Conservation (phyloP, 2,113 vertebrate species). For the Entelurus aequoreus region DNA sequence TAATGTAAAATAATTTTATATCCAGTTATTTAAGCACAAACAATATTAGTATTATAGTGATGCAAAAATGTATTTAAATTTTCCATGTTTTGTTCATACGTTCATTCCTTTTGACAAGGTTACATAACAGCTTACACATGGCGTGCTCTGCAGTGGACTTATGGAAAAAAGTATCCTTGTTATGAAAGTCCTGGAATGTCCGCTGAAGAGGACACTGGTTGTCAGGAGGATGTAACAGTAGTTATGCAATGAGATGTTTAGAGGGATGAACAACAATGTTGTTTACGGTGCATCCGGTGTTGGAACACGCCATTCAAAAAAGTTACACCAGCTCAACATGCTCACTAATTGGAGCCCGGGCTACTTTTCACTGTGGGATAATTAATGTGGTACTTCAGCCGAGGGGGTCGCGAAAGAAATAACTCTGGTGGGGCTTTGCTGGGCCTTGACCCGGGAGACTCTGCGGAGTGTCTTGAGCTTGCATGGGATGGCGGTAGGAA, state of each 20-base stretch:
- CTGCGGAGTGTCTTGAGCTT: conserved; percentile 50
- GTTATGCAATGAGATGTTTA: too few relatives aligned
- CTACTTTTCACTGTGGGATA: conserved; percentile 37
- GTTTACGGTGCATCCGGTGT: neutral
- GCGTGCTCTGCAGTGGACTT: too few relatives aligned
- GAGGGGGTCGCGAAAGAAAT: conserved; percentile 31
- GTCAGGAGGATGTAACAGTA: too few relatives aligned
- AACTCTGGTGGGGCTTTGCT: conserved; percentile 42
- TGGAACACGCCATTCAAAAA: too few relatives aligned
- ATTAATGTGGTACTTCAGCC: conserved; percentile 39
- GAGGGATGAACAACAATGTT: neutral
- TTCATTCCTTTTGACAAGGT: too few relatives aligned
- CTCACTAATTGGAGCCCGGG: conserved; percentile 42
- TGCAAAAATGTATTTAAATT: too few relatives aligned
- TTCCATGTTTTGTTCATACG: too few relatives aligned
- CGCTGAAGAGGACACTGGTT: too few relatives aligned
- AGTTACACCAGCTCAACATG: conserved; percentile 22
- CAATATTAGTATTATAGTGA: too few relatives aligned
- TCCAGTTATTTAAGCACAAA: neutral
- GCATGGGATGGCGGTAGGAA: conserved; percentile 28
- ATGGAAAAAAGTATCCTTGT: too few relatives aligned
- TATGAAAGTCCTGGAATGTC: too few relatives aligned
- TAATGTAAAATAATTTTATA: neutral
- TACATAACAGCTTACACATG: too few relatives aligned
- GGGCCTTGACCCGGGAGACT: conserved; percentile 34